phyloP scores from a whole-genome alignment of 1,140 invertebrate genomes.

The Drosophila insularis region DNA sequence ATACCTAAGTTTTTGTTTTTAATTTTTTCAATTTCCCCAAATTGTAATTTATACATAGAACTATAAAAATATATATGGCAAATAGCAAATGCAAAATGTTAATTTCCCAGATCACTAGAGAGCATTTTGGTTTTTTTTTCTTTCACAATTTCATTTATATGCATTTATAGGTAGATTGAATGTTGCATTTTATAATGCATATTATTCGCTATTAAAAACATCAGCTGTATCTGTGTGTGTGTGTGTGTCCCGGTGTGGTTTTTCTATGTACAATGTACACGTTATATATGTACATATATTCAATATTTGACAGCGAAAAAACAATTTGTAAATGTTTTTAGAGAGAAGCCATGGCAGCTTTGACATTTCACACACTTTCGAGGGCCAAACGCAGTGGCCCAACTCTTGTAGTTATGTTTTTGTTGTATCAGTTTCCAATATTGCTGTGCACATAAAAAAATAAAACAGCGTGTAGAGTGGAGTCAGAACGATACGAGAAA shows the following conservation, averaged over 20 bases:
- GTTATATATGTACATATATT: conserved; percentile 27
- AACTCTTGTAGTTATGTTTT: conserved; percentile 33
- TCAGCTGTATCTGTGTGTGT: conserved; percentile 42
- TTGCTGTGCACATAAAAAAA: conserved; percentile 33
- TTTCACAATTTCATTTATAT: conserved; percentile 35
- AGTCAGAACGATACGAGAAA: conserved; percentile 7
- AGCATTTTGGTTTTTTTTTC: not conserved
- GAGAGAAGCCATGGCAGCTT: conserved; percentile 52
- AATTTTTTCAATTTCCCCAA: no score
- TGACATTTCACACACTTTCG: conserved; percentile 66
- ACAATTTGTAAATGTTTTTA: conserved; percentile 79
- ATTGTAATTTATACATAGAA: conserved; percentile 1
- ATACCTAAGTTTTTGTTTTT: not conserved
- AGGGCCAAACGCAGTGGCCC: conserved; percentile 20
- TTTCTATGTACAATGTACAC: conserved; percentile 45
- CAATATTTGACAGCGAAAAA: conserved; percentile 48
- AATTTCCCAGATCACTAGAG: conserved; percentile 37
- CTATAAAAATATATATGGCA: conserved; percentile 19
- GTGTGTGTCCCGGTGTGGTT: conserved; percentile 54
- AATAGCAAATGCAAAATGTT: conserved; percentile 54
- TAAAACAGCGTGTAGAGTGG: not conserved
- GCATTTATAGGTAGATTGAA: conserved; percentile 31
- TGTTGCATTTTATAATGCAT: conserved; percentile 73
- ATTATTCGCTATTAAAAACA: conserved; percentile 69
- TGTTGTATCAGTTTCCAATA: conserved; percentile 48